phyloP scores from a whole-genome alignment of 1,140 invertebrate species.

The Kradibia gibbosae region DNA sequence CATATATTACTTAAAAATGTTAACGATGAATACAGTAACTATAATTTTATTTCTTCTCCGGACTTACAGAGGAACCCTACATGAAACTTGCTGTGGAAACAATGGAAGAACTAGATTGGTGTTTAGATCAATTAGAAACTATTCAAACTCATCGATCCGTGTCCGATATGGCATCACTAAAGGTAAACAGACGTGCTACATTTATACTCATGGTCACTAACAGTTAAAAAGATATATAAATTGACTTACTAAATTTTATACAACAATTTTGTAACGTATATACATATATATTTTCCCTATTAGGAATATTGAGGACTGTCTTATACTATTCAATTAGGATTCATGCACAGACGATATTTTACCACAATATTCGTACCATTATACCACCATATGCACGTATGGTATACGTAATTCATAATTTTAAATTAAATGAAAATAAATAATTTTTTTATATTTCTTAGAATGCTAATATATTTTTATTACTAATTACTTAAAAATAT shows the following conservation, averaged over 20 bases:
- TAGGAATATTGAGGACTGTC: no score
- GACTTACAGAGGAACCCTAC: slow-evolving; percentile 87
- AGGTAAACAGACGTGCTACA: slow-evolving; percentile 78
- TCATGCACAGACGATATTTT: no score
- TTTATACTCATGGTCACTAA: not conserved
- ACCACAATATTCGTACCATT: no score
- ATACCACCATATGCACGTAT: no score
- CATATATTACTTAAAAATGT: not conserved
- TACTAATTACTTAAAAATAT: no score
- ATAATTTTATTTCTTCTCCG: slow-evolving; percentile 4
- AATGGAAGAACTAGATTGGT: slow-evolving; percentile 99
- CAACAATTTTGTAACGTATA: no score
- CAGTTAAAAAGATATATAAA: not conserved
- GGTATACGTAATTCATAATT: no score
- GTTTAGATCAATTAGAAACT: slow-evolving; percentile 98
- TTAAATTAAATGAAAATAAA: no score
- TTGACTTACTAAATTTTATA: not conserved
- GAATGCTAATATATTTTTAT: no score
- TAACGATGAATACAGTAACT: not conserved
- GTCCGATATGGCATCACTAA: slow-evolving; percentile 99
- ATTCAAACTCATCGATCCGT: slow-evolving; percentile 99
- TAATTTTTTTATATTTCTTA: no score
- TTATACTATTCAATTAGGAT: no score
- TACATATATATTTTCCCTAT: no score
- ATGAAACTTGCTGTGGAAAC: slow-evolving; percentile 95